Percentiles rank a stretch among this genome's conserved stretches.
These are phyloP conservation scores for Drosophila acutilabella DNA, from an alignment of 2,888 invertebrate genomes.

Conservation along the genomic window DNA sequence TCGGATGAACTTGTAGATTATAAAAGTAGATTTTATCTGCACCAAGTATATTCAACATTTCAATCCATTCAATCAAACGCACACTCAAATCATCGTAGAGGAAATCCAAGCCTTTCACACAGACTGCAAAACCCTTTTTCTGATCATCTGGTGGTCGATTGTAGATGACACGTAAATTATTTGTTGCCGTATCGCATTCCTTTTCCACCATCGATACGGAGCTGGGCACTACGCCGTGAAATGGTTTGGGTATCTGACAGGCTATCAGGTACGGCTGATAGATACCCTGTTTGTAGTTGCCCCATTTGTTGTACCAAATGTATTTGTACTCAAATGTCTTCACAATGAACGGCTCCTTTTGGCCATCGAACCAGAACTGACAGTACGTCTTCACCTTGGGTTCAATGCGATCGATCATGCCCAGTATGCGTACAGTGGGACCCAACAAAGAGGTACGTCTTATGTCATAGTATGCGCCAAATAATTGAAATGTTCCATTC, in stretches of 20 bases:
- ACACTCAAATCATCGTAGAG: constrained; percentile 95
- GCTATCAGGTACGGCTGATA: constrained; percentile 96
- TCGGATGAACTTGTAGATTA: constrained; percentile 95
- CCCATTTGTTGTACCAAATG: constrained; percentile 97
- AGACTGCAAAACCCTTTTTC: constrained; percentile 94
- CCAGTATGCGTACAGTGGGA: constrained; percentile 93
- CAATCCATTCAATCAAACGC: constrained; percentile 97
- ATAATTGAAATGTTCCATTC: constrained; percentile 95
- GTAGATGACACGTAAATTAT: constrained; percentile 93
- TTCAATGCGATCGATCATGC: constrained; percentile 95
- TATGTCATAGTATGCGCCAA: constrained; percentile 95
- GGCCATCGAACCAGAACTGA: constrained; percentile 95
- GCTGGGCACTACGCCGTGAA: constrained; percentile 90
- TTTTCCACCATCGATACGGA: constrained; percentile 94
- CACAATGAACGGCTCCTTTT: constrained; percentile 92
- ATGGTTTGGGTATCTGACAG: constrained; percentile 92
- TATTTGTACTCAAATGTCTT: constrained; percentile 96
- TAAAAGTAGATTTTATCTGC: constrained; percentile 97
- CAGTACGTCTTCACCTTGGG: constrained; percentile 93
- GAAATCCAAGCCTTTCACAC: constrained; percentile 97
- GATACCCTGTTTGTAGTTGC: constrained; percentile 95
- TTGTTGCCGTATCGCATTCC: constrained; percentile 93
- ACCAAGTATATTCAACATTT: constrained; percentile 93
- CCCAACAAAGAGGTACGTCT: constrained; percentile 91
- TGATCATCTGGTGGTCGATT: constrained; percentile 88